Conservation (phyloP, 37 sponge, comb jelly and placozoan species). For the Petrosia ficiformis region DNA sequence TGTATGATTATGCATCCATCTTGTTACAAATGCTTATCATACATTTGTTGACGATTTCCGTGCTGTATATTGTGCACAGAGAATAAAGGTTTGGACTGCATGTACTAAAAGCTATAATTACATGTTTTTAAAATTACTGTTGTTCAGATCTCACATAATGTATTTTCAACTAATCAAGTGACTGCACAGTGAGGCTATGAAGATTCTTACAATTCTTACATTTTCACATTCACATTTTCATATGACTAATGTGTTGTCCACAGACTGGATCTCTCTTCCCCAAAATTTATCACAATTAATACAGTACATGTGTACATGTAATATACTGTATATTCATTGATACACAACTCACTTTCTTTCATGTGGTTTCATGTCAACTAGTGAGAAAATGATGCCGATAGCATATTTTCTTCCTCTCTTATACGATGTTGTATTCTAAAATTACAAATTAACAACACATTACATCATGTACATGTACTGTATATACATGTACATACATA, state of each 20-base stretch:
- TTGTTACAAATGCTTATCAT: slow-evolving; percentile 13
- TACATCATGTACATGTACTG: too few relatives aligned
- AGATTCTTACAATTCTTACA: neutral
- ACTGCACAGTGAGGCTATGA: neutral
- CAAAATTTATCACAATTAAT: too few relatives aligned
- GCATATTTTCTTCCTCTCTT: slow-evolving; percentile 40
- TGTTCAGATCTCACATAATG: slow-evolving; percentile 79
- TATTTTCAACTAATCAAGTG: too few relatives aligned
- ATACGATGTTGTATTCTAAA: neutral
- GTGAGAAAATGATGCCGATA: slow-evolving; percentile 40
- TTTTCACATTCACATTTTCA: neutral
- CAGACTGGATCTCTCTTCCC: too few relatives aligned
- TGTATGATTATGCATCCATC: too few relatives aligned
- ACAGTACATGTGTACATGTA: too few relatives aligned
- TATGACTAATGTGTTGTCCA: too few relatives aligned
- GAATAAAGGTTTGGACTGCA: slow-evolving; percentile 36
- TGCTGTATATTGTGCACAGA: slow-evolving; percentile 42
- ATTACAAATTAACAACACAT: too few relatives aligned
- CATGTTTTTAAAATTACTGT: too few relatives aligned
- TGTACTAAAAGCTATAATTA: slow-evolving; percentile 2
- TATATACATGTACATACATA: too few relatives aligned
- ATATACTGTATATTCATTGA: too few relatives aligned
- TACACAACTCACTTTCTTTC: slow-evolving; percentile 12
- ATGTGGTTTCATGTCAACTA: slow-evolving; percentile 29
- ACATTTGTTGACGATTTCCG: slow-evolving; percentile 38